Percentiles rank a stretch among this genome's conserved stretches.
phyloP scores from a whole-genome alignment of 2,888 invertebrate genomes.

The Heliconius ethilla region DNA sequence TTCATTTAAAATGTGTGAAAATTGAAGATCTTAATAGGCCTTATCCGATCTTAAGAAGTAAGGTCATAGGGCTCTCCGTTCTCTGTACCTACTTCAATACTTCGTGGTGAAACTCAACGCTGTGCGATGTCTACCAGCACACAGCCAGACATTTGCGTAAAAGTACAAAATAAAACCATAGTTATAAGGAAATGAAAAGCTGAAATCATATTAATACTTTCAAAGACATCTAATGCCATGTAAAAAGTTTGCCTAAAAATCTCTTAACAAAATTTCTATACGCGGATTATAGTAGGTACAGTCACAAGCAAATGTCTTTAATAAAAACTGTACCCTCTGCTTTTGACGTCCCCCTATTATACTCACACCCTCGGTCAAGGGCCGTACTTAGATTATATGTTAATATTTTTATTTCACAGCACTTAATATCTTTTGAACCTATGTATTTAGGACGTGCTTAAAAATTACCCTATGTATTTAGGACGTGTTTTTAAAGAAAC shows the following conservation, averaged over 20 bases:
- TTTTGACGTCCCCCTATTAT: constrained; percentile 60
- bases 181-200: background rate
- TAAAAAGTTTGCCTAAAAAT: background rate
- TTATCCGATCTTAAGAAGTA: no score
- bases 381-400: constrained; percentile 29
- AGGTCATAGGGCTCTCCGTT: no score
- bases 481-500: background rate
- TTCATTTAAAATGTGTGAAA: no score
- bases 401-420: constrained; percentile 1
- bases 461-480: background rate
- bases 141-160: no score
- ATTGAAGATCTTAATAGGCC: no score
- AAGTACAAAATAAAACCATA: no score
- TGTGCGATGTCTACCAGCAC: no score
- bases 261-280: constrained; percentile 20
- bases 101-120: no score
- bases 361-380: constrained; percentile 58
- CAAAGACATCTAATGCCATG: background rate
- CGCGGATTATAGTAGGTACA: constrained; percentile 12
- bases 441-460: background rate
- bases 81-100: no score
- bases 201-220: background rate
- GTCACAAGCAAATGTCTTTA: constrained; percentile 40
- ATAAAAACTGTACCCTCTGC: constrained; percentile 41
- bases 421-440: background rate